Conservation (phyloP, 2,797 vertebrate genomes). For the Sebastes iracundus region DNA sequence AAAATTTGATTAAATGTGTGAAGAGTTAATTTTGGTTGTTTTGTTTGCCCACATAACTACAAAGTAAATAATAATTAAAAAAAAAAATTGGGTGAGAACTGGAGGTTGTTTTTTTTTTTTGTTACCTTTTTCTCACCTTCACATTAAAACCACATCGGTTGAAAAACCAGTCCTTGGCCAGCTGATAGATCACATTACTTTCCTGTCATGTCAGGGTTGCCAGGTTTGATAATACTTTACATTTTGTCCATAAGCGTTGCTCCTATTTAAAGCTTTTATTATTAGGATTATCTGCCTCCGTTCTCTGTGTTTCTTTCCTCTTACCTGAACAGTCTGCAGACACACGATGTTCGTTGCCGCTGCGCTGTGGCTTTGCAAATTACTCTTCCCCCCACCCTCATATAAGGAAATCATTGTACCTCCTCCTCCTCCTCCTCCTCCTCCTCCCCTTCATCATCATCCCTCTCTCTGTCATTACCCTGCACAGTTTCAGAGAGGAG, state of each 20-base stretch:
- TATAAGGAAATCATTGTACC: neutral
- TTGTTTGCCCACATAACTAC: too few species aligned
- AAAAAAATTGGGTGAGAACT: too few species aligned
- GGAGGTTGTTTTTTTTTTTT: too few species aligned
- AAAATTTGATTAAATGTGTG: neutral
- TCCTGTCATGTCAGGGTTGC: too few species aligned
- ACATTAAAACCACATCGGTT: too few species aligned
- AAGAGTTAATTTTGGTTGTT: neutral
- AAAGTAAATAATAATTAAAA: too few species aligned
- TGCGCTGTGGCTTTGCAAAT: neutral
- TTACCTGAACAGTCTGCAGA: neutral
- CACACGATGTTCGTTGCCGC: neutral
- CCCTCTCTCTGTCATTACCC: neutral
- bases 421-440: too few species aligned
- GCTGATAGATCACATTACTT: too few species aligned
- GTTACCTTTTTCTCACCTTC: too few species aligned
- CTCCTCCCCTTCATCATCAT: neutral
- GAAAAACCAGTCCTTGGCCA: rapidly evolving
- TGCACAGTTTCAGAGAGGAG: neutral
- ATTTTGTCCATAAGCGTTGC: too few species aligned
- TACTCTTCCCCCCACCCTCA: neutral
- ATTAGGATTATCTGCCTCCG: neutral
- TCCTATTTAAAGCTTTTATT: too few species aligned
- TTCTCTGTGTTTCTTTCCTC: neutral
- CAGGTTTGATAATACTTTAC: too few species aligned